Evolutionary conservation across 2,888 invertebrate species (phyloP), one percentile per base, ranked within the genome.

Genomic region (Tipula vernalis): DNA sequence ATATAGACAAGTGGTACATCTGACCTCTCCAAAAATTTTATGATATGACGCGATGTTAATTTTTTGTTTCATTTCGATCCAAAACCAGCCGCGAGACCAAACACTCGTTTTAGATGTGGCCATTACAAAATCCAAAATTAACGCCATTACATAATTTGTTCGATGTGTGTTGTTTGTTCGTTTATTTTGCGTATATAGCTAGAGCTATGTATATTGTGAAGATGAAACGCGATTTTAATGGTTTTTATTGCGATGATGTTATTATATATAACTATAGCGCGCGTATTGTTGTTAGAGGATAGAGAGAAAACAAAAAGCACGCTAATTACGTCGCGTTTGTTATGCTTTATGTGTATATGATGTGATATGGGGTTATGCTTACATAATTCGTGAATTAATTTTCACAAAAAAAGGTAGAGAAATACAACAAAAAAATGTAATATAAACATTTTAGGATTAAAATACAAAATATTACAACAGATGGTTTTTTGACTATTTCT

Each of bases 221-320:
- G 71, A 71, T 71, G 71, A 71, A 71, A 71, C 71, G 71, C 71
- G 71, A 71, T 71, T 71, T 71, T 71, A 71, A 71, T 71, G 71
- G 71, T 28, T 71, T 51, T 71, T 71, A 71, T 71, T 71, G 71
- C 71, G 71, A 18, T 71, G 71, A 71, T 71, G 71, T 71, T 71
- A 71, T 51, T n/a, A 10, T 47, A 47, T 47, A 15, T 0, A 1
- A n/a, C n/a, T 51, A 15, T 71, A 71, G 71, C 71, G 51, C 51
- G 51, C 5, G 12, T 12, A 57, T 57, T 71, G 12, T 71, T 71
- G 71, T 71, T 71, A 71, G 71, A 71, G 28, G 71, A 28, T 71
- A 71, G 71, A 71, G 71, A 51, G 28, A 71, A 71, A 71, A 57
- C 51, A 57, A 71, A 71, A 71, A 71, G 71, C 71, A 71, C 71